phyloP scores from a whole-genome alignment of 1,140 invertebrate genomes.

The Macrosteles quadrilineatus region DNA sequence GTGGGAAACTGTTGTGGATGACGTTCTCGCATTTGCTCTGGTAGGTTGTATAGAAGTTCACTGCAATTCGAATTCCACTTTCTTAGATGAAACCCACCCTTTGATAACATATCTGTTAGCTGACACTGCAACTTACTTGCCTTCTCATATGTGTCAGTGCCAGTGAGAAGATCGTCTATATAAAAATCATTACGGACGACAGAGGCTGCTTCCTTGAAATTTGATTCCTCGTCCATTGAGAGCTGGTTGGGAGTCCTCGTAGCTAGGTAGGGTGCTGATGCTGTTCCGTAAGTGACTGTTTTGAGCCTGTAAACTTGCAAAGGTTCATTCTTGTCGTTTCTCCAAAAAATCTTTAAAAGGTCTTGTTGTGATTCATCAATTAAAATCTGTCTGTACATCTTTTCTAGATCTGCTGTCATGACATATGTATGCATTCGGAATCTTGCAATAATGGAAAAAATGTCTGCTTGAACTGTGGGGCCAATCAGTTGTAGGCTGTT shows the following conservation, averaged over 20 bases:
- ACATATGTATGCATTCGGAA: not conserved
- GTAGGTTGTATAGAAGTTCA: not conserved
- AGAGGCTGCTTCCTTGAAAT: not conserved
- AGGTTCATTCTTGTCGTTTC: not conserved
- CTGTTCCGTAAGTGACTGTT: no score
- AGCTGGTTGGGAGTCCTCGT: not conserved
- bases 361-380: not conserved
- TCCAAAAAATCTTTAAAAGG: not conserved
- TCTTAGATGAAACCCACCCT: not conserved
- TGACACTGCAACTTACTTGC: not conserved
- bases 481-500: no score
- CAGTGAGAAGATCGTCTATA: not conserved
- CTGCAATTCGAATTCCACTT: not conserved
- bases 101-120: not conserved
- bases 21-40: not conserved
- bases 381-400: not conserved
- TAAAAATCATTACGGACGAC: not conserved
- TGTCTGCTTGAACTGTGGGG: not conserved
- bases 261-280: not conserved
- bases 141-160: not conserved
- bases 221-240: not conserved
- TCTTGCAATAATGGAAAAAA: not conserved
- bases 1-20: not conserved
- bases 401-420: not conserved
- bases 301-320: not conserved